These are phyloP conservation scores for Amphiprion percula DNA, from an alignment of 2,113 vertebrate species.

Conservation along the genomic window DNA sequence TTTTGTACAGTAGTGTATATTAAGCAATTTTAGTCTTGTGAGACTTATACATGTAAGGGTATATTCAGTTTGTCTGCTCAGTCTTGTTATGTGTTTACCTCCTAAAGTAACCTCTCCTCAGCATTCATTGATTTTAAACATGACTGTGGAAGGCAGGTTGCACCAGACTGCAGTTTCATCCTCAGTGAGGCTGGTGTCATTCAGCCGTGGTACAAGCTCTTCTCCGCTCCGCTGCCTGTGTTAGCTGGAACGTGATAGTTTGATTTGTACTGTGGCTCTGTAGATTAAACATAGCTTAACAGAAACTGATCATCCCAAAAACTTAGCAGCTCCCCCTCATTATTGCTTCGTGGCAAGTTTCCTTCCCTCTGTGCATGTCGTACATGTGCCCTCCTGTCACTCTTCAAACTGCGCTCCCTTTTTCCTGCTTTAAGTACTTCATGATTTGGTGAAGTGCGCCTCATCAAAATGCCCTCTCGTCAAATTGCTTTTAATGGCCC, in stretches of 20 bases:
- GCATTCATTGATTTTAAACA: background rate
- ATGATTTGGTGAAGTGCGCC: slow-evolving; percentile 57
- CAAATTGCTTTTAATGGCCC: slow-evolving; percentile 75
- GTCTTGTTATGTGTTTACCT: too few relatives aligned
- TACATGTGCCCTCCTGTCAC: slow-evolving; percentile 46
- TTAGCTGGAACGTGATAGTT: slow-evolving; percentile 30
- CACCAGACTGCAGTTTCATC: background rate
- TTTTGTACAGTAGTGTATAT: too few relatives aligned
- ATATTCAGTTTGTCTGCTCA: too few relatives aligned
- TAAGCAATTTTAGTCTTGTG: too few relatives aligned
- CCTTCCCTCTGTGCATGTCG: slow-evolving; percentile 20
- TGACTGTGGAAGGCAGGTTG: background rate
- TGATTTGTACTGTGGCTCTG: slow-evolving; percentile 27
- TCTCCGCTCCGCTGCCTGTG: background rate
- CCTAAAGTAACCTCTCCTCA: too few relatives aligned
- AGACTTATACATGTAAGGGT: too few relatives aligned
- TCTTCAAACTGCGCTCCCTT: slow-evolving; percentile 4
- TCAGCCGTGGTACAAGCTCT: background rate
- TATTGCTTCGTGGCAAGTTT: slow-evolving; percentile 23
- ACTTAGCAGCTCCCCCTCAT: slow-evolving; percentile 31
- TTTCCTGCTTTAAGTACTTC: slow-evolving; percentile 38
- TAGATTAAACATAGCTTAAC: slow-evolving; percentile 54
- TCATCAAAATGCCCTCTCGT: slow-evolving; percentile 67
- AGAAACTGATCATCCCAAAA: slow-evolving; percentile 57
- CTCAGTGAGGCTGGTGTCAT: background rate